phyloP scores from a whole-genome alignment of 2,888 invertebrate species.

The Plagodis pulveraria region DNA sequence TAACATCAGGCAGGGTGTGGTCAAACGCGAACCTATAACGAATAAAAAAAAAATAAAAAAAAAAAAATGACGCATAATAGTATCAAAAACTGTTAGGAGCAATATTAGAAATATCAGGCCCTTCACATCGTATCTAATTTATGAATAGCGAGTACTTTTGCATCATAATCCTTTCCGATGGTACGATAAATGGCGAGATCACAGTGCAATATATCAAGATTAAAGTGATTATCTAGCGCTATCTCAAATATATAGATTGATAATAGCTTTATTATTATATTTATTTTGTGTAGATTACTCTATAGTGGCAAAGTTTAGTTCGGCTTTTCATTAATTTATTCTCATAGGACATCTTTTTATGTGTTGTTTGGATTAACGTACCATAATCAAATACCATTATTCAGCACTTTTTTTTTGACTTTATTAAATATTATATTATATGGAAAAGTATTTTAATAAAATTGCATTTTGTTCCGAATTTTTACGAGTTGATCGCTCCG shows the following conservation, averaged over 20 bases:
- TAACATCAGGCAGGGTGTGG: no score
- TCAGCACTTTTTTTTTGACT: not conserved
- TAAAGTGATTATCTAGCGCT: slow-evolving; percentile 46
- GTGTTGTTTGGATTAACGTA: no score
- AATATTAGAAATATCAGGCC: no score
- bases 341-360: no score
- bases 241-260: slow-evolving; percentile 54
- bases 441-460: slow-evolving; percentile 9
- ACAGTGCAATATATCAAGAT: slow-evolving; percentile 60
- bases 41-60: no score
- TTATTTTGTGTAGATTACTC: slow-evolving; percentile 25
- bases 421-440: slow-evolving; percentile 4
- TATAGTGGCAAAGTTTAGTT: slow-evolving; percentile 11
- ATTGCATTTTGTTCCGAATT: slow-evolving; percentile 12
- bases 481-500: slow-evolving; percentile 21
- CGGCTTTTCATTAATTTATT: no score
- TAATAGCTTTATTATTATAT: slow-evolving; percentile 39
- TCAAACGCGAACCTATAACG: no score
- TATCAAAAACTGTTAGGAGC: slow-evolving; percentile 3
- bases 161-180: slow-evolving; percentile 46
- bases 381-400: not conserved
- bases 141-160: slow-evolving; percentile 36
- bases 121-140: slow-evolving; percentile 33
- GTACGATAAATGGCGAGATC: slow-evolving; percentile 50
- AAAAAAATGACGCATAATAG: not conserved